Evolutionary conservation across 2,797 vertebrate species (phyloP), one percentile per base, ranked within the genome.

Genomic region (Manis javanica): DNA sequence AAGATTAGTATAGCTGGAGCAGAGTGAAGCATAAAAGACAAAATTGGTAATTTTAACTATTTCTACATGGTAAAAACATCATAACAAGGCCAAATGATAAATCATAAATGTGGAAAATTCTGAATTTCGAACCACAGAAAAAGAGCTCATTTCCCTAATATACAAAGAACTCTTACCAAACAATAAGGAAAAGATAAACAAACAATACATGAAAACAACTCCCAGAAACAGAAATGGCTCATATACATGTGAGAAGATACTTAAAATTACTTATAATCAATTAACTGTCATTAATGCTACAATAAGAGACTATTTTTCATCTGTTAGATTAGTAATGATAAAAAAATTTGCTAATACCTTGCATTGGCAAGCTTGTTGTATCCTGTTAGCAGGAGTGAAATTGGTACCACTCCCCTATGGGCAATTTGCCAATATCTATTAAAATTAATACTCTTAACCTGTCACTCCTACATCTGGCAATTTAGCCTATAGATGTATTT

Each of bases 401-500:
- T 9, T 71, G 46, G 61, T 46, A 82, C 7, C 29, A 82, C n/a
- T 93, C 24, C 23, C 49, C 61, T 78, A 37, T 59, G 26, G 61
- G 69, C 29, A 95, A 93, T 87, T 82, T 95, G 68, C 29, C 23
- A 59, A 75, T 59, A 46, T 78, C 37, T 51, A 51, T 83, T 87
- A 90, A 87, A 90, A 90, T 92, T 37, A 90, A 74, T 75, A 83
- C 3, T 90, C 46, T 87, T 84, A 95, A 90, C 7, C 42, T 34
- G 87, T 46, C 10, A 78, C 26, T 91, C 84, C 53, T 86, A 89
- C 3, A 89, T 12, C 11, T 93, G 57, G 31, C 31, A 53, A 79
- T 92, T 92, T 83, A 95, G 46, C 64, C n/a, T 92, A 78, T 0
- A 86, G 57, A 96, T 83, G 37, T 34, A 87, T 78, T 89, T 97